Conservation (phyloP, 2,113 vertebrate genomes). For the Fregata magnificens region DNA sequence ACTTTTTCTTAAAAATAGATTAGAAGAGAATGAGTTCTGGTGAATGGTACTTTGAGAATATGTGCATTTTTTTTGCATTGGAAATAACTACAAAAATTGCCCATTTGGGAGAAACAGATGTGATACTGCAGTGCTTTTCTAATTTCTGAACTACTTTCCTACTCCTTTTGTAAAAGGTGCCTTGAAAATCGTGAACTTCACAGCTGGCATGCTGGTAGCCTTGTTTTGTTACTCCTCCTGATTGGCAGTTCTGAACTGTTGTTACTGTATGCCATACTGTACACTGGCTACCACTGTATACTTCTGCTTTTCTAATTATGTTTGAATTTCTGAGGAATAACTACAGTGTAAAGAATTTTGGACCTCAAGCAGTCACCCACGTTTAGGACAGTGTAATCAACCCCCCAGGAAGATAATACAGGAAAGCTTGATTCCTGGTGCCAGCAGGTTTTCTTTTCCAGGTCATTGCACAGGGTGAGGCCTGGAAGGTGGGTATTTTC, state of each 20-base stretch:
- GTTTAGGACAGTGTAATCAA: slow-evolving; percentile 14
- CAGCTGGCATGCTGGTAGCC: neutral
- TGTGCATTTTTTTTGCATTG: neutral
- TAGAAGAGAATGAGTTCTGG: neutral
- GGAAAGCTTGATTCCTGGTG: slow-evolving; percentile 6
- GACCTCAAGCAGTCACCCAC: neutral
- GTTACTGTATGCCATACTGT: neutral
- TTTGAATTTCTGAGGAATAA: neutral
- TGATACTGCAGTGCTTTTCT: neutral
- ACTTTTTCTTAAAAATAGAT: neutral
- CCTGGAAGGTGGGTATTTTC: neutral
- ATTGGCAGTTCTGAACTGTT: neutral
- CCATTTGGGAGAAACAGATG: neutral
- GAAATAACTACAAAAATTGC: neutral
- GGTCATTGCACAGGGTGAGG: neutral
- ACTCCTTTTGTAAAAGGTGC: neutral
- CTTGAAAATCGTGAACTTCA: neutral
- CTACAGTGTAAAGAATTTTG: neutral
- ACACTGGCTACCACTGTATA: neutral
- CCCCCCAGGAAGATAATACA: neutral
- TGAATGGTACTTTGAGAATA: neutral
- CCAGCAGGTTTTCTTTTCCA: neutral
- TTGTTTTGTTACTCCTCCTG: neutral
- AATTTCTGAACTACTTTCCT: neutral
- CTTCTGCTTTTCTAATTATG: neutral